Evolutionary conservation across 2,888 invertebrate species (phyloP).

Genomic region (Hyalella azteca): DNA sequence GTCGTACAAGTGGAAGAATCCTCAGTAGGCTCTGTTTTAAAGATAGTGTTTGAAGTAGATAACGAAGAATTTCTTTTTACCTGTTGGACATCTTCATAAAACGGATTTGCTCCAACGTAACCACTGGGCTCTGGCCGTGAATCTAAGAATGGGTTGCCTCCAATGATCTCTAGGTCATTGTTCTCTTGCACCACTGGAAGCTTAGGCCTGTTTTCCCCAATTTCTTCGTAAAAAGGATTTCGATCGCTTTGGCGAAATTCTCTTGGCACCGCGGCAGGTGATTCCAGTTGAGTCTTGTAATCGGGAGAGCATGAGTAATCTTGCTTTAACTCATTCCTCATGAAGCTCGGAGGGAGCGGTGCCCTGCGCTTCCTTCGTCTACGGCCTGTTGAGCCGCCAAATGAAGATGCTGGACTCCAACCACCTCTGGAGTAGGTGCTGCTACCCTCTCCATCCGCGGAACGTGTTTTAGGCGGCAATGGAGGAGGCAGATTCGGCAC

Average conservation of each 20-base stretch:
- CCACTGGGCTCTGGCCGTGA: conserved; percentile 30
- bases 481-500: conserved; percentile 45
- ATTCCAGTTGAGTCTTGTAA: too few relatives aligned
- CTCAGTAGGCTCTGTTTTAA: too few relatives aligned
- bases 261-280: not conserved
- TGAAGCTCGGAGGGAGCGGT: conserved; percentile 53
- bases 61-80: not conserved
- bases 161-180: not conserved
- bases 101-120: conserved; percentile 52
- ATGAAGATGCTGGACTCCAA: conserved; percentile 45
- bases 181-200: not conserved
- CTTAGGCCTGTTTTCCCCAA: conserved; percentile 31
- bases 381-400: conserved; percentile 47
- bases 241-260: not conserved
- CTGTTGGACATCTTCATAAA: conserved; percentile 51
- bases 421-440: conserved; percentile 46
- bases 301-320: too few relatives aligned
- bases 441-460: conserved; percentile 41
- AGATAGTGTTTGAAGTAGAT: too few relatives aligned
- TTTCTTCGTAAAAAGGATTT: conserved; percentile 57
- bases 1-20: not conserved
- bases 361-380: conserved; percentile 53
- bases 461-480: conserved; percentile 46
- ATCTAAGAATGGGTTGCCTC: conserved; percentile 44
- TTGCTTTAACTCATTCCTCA: conserved; percentile 38